Conservation (phyloP, 1,140 invertebrate genomes). For the Dreissena polymorpha region DNA sequence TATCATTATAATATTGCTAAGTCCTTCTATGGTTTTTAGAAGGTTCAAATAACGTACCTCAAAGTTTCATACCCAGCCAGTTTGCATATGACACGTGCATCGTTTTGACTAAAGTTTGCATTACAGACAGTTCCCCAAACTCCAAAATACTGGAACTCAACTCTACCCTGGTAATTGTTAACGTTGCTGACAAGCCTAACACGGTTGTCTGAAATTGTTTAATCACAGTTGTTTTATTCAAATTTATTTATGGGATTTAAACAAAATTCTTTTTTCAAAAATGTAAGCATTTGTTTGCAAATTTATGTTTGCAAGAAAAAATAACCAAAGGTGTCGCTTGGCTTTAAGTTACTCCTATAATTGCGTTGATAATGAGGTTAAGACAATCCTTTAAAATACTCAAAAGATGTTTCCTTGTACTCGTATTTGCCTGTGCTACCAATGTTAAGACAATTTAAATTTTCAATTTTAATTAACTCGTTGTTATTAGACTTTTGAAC, state of each 20-base stretch:
- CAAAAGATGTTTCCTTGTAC: no score
- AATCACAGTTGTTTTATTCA: no score
- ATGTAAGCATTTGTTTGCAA: neutral
- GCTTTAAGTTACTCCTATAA: neutral
- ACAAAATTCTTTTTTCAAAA: neutral
- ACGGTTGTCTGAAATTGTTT: neutral
- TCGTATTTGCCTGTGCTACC: no score
- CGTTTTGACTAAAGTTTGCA: slow-evolving; percentile 57
- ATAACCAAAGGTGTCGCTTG: neutral
- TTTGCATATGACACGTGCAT: slow-evolving; percentile 69
- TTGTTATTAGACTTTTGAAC: no score
- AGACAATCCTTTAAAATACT: no score
- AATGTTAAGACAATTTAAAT: no score
- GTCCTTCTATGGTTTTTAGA: no score
- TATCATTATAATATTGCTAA: no score
- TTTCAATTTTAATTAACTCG: no score
- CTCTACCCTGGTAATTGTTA: slow-evolving; percentile 5
- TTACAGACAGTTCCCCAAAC: slow-evolving; percentile 72
- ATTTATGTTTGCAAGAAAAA: neutral
- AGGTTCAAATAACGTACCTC: no score
- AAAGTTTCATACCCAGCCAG: neutral
- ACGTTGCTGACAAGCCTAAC: slow-evolving; percentile 2
- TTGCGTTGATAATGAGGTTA: no score
- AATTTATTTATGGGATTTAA: neutral
- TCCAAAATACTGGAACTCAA: slow-evolving; percentile 21